phyloP scores from a whole-genome alignment of 1,140 invertebrate species.

The Asobara japonica region DNA sequence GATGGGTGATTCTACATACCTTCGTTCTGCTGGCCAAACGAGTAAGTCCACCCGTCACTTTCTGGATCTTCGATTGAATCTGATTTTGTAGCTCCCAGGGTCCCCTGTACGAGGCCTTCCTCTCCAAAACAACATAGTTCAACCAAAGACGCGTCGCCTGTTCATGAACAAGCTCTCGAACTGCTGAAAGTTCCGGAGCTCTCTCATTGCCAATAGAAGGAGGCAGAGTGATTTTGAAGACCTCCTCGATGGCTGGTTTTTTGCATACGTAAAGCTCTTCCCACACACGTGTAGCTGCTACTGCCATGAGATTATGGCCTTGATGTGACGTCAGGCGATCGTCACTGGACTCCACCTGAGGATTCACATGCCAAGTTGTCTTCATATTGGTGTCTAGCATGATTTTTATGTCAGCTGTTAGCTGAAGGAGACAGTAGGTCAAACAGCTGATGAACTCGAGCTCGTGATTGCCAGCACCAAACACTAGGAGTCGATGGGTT shows the following conservation, averaged over 20 bases:
- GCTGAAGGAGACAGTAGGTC: constrained; percentile 93
- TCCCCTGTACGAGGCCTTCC: constrained; percentile 83
- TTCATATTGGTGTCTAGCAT: constrained; percentile 80
- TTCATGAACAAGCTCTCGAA: constrained; percentile 88
- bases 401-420: constrained; percentile 91
- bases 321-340: constrained; percentile 82
- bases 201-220: constrained; percentile 76
- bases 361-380: constrained; percentile 91
- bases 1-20: no score
- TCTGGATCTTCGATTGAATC: constrained; percentile 95
- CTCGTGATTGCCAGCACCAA: constrained; percentile 94
- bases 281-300: constrained; percentile 94
- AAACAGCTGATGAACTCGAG: constrained; percentile 95
- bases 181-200: constrained; percentile 80
- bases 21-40: constrained; percentile 88
- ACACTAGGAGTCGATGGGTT: constrained; percentile 85
- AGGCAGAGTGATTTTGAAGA: constrained; percentile 88
- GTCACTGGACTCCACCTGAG: constrained; percentile 77
- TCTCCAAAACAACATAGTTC: constrained; percentile 88
- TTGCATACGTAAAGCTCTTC: constrained; percentile 96
- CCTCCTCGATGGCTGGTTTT: constrained; percentile 93
- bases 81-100: constrained; percentile 95
- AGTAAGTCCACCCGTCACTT: constrained; percentile 92
- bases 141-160: constrained; percentile 88
- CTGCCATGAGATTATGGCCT: constrained; percentile 86